Base-by-base conservation (phyloP, 2,113 vertebrate species). In the Aspiorhynchus laticeps region DNA sequence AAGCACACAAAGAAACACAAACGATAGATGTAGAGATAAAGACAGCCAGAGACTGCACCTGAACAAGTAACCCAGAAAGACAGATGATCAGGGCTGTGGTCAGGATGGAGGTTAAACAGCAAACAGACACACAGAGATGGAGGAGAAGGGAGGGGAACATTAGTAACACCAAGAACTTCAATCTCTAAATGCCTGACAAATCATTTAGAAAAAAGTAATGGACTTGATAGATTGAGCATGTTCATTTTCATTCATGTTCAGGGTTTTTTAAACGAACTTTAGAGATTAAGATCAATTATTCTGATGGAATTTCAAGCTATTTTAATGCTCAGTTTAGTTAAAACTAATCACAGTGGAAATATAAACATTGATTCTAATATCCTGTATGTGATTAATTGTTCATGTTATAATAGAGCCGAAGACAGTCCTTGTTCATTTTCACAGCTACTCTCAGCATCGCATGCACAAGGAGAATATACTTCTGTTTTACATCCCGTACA, bases 71-170 rank as follows among this genome's bases (percentile, higher is more conserved):
- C 91, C 91, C 87, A 93, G 88, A 90, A 90, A 90, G 85, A 86
- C 90, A 90, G 90, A 89, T 88, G 91, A 91, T 88, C 67, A 46
- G 80, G 82, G 86, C 82, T 92, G 92, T 89, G 91, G 91, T 91
- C 86, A 88, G 88, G 84, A 87, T 61, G 51, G 81, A 92, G 88
- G 90, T 92, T 92, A 84, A 92, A 92, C 89, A 92, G 91, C 86
- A 84, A 90, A 88, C 88, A 81, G n/a, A 48, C n/a, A 48, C 15
- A 71, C n/a, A 76, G 41, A 43, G n/a, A 65, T 19, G 43, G 26
- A 51, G 7, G 15, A 24, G 61, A n/a, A 59, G 24, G 69, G 33
- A 84, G 83, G 48, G 24, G 48, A 26, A 56, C 43, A 41, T 15
- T 17, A 69, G 43, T 46, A 28, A 81, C 12, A 80, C 79, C 33